Evolutionary conservation across 2,113 vertebrate species (phyloP), one percentile per base, ranked within the genome.

Genomic region (Pluvialis apricaria): DNA sequence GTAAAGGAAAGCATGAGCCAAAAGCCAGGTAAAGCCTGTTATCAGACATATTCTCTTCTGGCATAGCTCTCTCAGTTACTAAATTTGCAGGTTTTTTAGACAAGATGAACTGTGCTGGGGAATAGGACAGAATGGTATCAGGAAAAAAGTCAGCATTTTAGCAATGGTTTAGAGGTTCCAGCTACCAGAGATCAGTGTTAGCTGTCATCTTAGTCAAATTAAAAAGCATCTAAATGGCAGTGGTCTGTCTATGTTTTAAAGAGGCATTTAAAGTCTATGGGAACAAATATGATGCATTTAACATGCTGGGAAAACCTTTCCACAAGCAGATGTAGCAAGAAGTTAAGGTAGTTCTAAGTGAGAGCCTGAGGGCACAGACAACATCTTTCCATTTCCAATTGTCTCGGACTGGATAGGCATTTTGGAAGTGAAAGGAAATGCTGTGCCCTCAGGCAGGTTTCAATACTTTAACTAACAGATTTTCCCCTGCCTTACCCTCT

Each of bases 351-450:
- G 51, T 9, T 86, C 0, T 1, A 75, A 82, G 94, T 22, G 58
- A 92, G 21, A 68, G 72, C 83, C 83, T 57, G 44, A 86, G 69
- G 83, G 80, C 61, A 86, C n/a, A 94, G 83, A 87, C 69, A 88
- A n/a, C 57, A 82, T 82, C 88, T 87, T 87, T 87, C 80, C 75
- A 84, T 68, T 90, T 95, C 65, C 73, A 91, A 29, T 45, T 7
- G 3, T 72, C 77, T 87, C 16, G 0, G 4, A 64, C 51, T 90
- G 36, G 68, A 73, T 10, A 72, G 51, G 45, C 49, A 44, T 31
- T 93, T 71, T 89, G 86, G 69, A 94, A 94, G 83, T 26, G 36
- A 91, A 90, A 82, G 86, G 57, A 92, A 95, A 95, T 84, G 80
- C 34, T 65, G 55, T 60, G 88, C 65, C 77, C 11, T 21, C 3